These are phyloP conservation scores for Lycopodina hypogea DNA, from an alignment of 37 sponge, comb jelly and placozoan species.

Conservation along the genomic window DNA sequence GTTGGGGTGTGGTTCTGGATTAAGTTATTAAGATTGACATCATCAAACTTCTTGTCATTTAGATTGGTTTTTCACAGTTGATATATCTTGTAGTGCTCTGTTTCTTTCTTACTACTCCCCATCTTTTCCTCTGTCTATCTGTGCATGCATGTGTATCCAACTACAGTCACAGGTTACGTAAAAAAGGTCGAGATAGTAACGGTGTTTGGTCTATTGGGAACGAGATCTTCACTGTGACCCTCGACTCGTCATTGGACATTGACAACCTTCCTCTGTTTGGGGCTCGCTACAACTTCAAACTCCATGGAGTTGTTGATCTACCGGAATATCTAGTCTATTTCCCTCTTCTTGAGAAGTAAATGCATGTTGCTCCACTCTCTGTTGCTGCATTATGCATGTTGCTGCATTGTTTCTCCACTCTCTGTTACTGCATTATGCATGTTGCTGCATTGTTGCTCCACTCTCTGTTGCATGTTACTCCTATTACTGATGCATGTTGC, in stretches of 20 bases:
- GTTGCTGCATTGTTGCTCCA: background rate
- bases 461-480: background rate
- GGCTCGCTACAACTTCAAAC: conserved; percentile 88
- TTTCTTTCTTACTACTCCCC: background rate
- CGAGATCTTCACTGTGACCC: conserved; percentile 50
- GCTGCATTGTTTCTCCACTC: background rate
- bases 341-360: conserved; percentile 82
- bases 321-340: conserved; percentile 95
- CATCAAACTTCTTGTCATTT: too few species aligned
- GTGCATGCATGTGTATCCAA: too few species aligned
- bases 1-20: too few species aligned
- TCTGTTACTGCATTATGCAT: background rate
- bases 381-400: conserved; percentile 3
- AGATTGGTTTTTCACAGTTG: background rate
- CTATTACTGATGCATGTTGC: background rate
- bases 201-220: conserved; percentile 53
- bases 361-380: background rate
- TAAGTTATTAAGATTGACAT: too few species aligned
- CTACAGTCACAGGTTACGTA: conserved; percentile 36
- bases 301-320: conserved; percentile 90
- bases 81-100: background rate
- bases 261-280: conserved; percentile 88
- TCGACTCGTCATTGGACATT: conserved; percentile 32
- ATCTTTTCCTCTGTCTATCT: background rate
- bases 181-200: conserved; percentile 26